phyloP scores from a whole-genome alignment of 2,888 invertebrate species.

The Argyresthia albistria region DNA sequence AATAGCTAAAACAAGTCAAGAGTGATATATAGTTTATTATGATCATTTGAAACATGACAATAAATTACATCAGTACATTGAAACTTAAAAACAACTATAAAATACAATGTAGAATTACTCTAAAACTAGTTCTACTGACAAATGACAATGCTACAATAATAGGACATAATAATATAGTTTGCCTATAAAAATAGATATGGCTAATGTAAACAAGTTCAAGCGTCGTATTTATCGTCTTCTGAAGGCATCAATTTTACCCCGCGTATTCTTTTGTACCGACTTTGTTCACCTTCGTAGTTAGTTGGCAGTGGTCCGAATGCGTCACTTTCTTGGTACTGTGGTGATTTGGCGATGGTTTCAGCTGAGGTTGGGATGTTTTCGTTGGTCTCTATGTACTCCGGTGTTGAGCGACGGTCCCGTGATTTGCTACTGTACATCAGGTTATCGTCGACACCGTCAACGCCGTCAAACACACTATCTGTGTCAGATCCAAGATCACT shows the following conservation, averaged over 20 bases:
- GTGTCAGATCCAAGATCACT: slow-evolving; percentile 31
- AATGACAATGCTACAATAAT: no score
- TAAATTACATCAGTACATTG: slow-evolving; percentile 16
- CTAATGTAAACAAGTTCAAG: no score
- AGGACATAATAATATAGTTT: no score
- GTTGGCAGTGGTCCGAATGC: slow-evolving; percentile 41
- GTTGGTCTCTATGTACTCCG: slow-evolving; percentile 11
- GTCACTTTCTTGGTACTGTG: slow-evolving; percentile 41
- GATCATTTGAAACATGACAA: slow-evolving; percentile 4
- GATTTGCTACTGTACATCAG: slow-evolving; percentile 41
- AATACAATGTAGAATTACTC: slow-evolving; percentile 21
- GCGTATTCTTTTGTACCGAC: slow-evolving; percentile 52
- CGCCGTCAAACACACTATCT: slow-evolving; percentile 45
- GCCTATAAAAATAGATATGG: no score
- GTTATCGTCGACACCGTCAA: slow-evolving; percentile 51
- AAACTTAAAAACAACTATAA: slow-evolving; percentile 32
- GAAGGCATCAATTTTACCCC: slow-evolving; percentile 26
- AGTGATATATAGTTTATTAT: not conserved
- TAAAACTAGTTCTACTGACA: slow-evolving; percentile 13
- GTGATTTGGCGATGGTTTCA: slow-evolving; percentile 25
- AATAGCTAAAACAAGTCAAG: no score
- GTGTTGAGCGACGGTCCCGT: slow-evolving; percentile 32
- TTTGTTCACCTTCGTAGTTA: slow-evolving; percentile 39
- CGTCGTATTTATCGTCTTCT: not conserved
- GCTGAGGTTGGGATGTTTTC: slow-evolving; percentile 6